Conservation (phyloP, 2,797 vertebrate species). For the Lagodon rhomboides region DNA sequence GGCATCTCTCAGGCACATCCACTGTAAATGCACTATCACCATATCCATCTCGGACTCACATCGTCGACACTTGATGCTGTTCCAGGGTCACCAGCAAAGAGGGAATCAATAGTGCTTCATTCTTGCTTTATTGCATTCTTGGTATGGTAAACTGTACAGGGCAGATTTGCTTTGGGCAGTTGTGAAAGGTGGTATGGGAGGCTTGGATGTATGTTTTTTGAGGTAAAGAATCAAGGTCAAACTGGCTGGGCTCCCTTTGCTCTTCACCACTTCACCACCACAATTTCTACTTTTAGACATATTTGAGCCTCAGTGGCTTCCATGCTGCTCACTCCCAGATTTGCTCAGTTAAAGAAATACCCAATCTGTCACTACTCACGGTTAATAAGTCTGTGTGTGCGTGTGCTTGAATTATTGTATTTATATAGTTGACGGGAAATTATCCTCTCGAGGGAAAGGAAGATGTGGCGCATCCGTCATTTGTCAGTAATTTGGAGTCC, state of each 20-base stretch:
- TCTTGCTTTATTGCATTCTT: conserved; percentile 29
- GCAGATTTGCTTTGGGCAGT: conserved; percentile 12
- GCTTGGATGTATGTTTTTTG: conserved; percentile 29
- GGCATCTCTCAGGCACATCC: conserved; percentile 49
- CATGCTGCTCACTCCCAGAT: conserved; percentile 29
- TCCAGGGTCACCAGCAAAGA: conserved; percentile 32
- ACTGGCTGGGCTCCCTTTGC: not conserved
- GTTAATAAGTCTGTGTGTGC: not conserved
- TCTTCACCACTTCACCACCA: conserved; percentile 3
- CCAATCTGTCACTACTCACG: conserved; percentile 42
- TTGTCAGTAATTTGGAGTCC: conserved; percentile 1
- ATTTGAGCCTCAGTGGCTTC: conserved; percentile 14
- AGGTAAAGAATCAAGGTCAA: conserved; percentile 9
- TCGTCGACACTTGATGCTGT: conserved; percentile 36
- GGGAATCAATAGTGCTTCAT: conserved; percentile 27
- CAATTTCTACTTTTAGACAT: conserved; percentile 38
- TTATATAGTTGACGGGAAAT: conserved; percentile 9
- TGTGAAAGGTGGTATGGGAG: not conserved
- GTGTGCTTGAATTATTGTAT: conserved; percentile 4
- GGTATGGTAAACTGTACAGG: conserved; percentile 27
- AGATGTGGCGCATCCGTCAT: conserved; percentile 13
- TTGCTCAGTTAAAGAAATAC: conserved; percentile 21
- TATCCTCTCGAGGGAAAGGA: not conserved
- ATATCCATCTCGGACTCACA: conserved; percentile 51
- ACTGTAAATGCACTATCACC: conserved; percentile 49